Evolutionary conservation across 2,888 invertebrate genomes (phyloP), one percentile per base, ranked within the genome.

Genomic region (Phortica okadai): DNA sequence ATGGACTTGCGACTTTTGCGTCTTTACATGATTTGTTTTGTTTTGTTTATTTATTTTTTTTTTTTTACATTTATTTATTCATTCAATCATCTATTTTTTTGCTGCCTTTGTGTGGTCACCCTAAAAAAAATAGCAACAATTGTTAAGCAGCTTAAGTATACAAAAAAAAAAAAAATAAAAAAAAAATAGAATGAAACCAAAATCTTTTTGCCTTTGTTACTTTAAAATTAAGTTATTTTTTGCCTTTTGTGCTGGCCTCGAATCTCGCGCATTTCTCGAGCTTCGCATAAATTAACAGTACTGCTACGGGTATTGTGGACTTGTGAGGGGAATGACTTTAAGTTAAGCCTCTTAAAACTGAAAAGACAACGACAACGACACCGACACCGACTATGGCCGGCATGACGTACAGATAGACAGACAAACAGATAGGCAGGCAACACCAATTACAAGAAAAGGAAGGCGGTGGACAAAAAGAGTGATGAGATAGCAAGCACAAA

Each of bases 291-390:
- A 70, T 70, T 70, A 45, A 16, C 45, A 45, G 56, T 56, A 56
- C n/a, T 10, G 11, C 50, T 25, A 16, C 2, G 54, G 5, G 54
- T 54, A 25, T 21, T 50, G 1, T 50, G 2, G 50, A 14, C 50
- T 14, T 50, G 50, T 14, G 50, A 8, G 8, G 14, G 14, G 50
- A 14, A 50, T 14, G 56, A 72, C 56, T 72, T 72, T 50, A 50
- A 50, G 33, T 56, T 72, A 72, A 72, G 54, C 72, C 33, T 50
- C 56, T 72, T 72, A 72, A 72, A 72, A 72, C 41, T 72, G 11
- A 72, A 70, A 33, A 70, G 69, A 70, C 21, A 70, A 45, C 21
- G 45, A 70, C 69, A 72, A n/a, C 72, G 56, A 50, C 16, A 33
- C 33, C 72, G 56, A 50, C 16, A 33, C 33, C 33, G 33, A 33